These are phyloP conservation scores for Poecile montanus DNA, from an alignment of 2,797 vertebrate species.

Conservation along the genomic window DNA sequence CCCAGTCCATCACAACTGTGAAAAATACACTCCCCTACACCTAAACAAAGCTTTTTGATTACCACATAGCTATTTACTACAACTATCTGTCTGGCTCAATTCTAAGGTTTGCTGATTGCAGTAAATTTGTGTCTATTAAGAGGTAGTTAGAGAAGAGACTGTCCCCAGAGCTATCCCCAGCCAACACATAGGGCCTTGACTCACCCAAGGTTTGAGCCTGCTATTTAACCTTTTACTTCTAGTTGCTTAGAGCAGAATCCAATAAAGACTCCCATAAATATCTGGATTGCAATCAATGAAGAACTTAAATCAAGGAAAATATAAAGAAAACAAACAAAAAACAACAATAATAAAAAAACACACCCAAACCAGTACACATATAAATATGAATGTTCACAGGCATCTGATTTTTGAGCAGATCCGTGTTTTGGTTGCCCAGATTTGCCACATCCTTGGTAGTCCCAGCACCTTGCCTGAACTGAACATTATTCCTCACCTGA, in stretches of 20 bases:
- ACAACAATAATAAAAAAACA: no score
- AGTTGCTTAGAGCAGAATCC: not conserved
- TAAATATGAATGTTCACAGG: not conserved
- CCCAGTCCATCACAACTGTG: not conserved
- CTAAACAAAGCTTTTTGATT: not conserved
- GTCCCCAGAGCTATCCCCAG: not conserved
- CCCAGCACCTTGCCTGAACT: not conserved
- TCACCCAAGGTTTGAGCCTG: rapidly evolving
- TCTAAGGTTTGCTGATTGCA: not conserved
- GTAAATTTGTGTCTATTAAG: not conserved
- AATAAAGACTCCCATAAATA: not conserved
- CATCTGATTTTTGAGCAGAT: not conserved
- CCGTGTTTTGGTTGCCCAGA: not conserved
- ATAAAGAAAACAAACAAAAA: not conserved
- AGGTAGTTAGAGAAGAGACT: not conserved
- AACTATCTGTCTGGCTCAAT: not conserved
- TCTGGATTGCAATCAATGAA: not conserved
- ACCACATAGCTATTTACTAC: not conserved
- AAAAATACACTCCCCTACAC: not conserved
- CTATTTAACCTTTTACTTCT: not conserved
- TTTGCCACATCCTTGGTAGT: not conserved
- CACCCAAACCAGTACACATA: not conserved
- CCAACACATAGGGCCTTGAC: not conserved
- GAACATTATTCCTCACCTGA: not conserved
- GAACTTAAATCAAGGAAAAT: not conserved